Percentiles rank a stretch among this genome's conserved stretches.
Evolutionary conservation across 2,113 vertebrate species (phyloP).

Genomic region (Laterallus jamaicensis): DNA sequence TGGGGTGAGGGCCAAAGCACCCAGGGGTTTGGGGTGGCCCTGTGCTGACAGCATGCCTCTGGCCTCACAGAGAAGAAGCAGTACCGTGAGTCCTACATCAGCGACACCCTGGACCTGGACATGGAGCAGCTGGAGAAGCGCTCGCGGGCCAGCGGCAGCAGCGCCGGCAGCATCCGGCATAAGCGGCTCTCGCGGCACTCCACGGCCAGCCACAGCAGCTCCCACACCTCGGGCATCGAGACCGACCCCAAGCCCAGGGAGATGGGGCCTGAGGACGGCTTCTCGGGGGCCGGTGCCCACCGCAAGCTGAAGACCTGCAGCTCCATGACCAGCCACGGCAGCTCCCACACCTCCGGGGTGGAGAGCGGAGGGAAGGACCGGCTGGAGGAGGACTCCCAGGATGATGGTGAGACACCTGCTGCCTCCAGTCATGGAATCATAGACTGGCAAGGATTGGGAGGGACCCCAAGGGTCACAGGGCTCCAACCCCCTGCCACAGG

Average conservation of each 20-base stretch:
- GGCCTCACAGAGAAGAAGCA: constrained; percentile 91
- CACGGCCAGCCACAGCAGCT: constrained; percentile 92
- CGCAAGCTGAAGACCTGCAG: constrained; percentile 89
- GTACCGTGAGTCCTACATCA: constrained; percentile 98
- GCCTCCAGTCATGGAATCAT: not conserved
- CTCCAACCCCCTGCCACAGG: too few relatives aligned
- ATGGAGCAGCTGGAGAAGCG: constrained; percentile 95
- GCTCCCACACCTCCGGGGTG: constrained; percentile 94
- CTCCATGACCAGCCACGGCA: constrained; percentile 92
- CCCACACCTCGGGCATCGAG: constrained; percentile 96
- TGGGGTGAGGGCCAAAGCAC: rapidly evolving
- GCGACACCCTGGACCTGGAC: constrained; percentile 93
- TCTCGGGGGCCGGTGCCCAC: constrained; percentile 76
- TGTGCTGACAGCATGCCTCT: rapidly evolving
- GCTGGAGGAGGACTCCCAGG: constrained; percentile 87
- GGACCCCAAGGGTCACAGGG: too few relatives aligned
- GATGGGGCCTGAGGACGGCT: constrained; percentile 77
- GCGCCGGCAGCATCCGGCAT: constrained; percentile 83
- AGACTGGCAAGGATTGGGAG: too few relatives aligned
- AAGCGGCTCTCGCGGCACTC: constrained; percentile 92
- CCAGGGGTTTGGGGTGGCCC: rapidly evolving
- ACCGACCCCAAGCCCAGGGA: constrained; percentile 79
- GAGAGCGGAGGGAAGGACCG: constrained; percentile 94
- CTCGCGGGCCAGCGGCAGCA: constrained; percentile 93
- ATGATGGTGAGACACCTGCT: constrained; percentile 79